A percentile compares a stretch with the other conserved stretches of the same genome.
These are phyloP conservation scores for Podarcis raffonei DNA, from an alignment of 2,113 vertebrate species.

Conservation along the genomic window DNA sequence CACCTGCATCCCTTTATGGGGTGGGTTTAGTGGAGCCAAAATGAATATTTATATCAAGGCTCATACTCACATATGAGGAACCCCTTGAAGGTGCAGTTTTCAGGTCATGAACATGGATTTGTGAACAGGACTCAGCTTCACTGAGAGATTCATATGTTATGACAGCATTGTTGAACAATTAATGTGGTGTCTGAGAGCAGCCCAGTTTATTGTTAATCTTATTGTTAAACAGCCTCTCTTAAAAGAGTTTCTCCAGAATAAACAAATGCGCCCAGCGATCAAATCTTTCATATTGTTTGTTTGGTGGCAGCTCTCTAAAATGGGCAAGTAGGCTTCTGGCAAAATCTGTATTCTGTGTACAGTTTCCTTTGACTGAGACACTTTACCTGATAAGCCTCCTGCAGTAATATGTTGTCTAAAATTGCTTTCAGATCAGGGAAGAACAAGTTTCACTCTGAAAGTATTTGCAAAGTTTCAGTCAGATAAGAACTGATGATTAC, in stretches of 20 bases:
- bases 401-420: constrained; percentile 8
- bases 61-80: not conserved
- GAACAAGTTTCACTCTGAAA: constrained; percentile 18
- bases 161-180: not conserved
- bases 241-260: not conserved
- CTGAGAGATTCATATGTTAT: not conserved
- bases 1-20: too few relatives aligned
- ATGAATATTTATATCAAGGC: not conserved
- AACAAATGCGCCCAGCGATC: not conserved
- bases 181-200: not conserved
- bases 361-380: not conserved
- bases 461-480: constrained; percentile 20
- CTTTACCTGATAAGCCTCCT: constrained; percentile 17
- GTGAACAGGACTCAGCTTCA: not conserved
- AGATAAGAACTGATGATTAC: constrained; percentile 2
- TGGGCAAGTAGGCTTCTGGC: not conserved
- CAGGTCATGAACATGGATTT: not conserved
- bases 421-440: constrained; percentile 4
- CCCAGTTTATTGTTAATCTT: not conserved
- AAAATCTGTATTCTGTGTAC: constrained; percentile 15
- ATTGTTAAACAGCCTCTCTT: not conserved
- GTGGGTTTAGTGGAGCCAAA: too few relatives aligned
- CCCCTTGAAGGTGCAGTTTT: not conserved
- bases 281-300: not conserved
- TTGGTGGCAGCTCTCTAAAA: not conserved